Base-by-base conservation (phyloP, 2,797 vertebrate species). In the Sphenopsis melanotis region DNA sequence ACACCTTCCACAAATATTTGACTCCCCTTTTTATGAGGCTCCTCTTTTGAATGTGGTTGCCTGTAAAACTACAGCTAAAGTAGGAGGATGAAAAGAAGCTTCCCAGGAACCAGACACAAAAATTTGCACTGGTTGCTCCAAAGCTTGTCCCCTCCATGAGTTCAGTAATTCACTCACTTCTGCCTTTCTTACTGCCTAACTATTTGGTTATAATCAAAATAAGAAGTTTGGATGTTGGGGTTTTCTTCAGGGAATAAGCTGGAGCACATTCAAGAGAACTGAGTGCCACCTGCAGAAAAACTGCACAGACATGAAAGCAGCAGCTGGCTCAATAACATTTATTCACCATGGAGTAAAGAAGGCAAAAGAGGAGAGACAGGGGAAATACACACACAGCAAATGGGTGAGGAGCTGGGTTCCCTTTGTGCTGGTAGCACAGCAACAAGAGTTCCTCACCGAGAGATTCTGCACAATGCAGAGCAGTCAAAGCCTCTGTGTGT, bases 41-140 rank as follows among this genome's bases (percentile, higher is more conserved):
- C 57, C 70, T 91, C 42, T 94, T 95, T 85, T 66, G 71, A 93
- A 93, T 70, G 64, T 63, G 68, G 32, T 79, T 94, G 64, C 37
- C 52, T 87, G 34, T 87, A 59, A 83, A 83, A 60, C 52, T 74
- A 15, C 52, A 88, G 92, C 49, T 86, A 6, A 79, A 66, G 61
- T 14, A 63, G 70, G 61, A 72, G 23, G 68, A 85, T 65, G 15
- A 79, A 87, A 87, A 64, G 60, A 77, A 79, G 49, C 52, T 83
- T 80, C 39, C 24, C 30, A 69, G 71, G 39, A 69, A 55, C 59
- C 39, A 61, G 59, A 39, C 65, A 76, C 4, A 92, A 60, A 94
- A 84, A 39, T 21, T 81, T 87, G 49, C 46, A 79, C 36, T 34
- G 22, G 5, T 23, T 87, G 57, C 36, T 93, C 44, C 64, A 70